phyloP scores from a whole-genome alignment of 2,888 invertebrate genomes.

The Agrotis exclamationis region DNA sequence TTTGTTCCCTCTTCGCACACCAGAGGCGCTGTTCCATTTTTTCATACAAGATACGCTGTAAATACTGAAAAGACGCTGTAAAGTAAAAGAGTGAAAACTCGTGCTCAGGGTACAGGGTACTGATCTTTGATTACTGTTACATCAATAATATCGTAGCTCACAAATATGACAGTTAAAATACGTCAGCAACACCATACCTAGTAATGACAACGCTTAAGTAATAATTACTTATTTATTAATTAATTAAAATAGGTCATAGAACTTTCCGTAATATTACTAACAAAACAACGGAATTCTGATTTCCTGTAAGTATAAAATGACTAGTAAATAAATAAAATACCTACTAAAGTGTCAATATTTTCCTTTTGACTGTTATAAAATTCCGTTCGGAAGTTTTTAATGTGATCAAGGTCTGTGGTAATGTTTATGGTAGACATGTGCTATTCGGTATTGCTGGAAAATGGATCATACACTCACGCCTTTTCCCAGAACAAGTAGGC shows the following conservation, averaged over 20 bases:
- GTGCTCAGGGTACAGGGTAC: no score
- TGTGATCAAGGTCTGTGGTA: constrained; percentile 7
- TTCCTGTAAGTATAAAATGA: constrained; percentile 38
- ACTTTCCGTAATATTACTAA: constrained; percentile 34
- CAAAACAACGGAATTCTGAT: constrained; percentile 13
- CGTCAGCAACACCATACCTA: no score
- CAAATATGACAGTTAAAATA: no score
- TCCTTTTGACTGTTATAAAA: constrained; percentile 36
- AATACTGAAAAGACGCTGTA: no score
- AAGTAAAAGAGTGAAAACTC: no score
- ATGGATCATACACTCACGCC: neutral
- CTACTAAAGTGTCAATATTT: constrained; percentile 15
- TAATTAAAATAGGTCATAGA: constrained; percentile 23
- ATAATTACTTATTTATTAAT: neutral
- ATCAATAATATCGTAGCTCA: no score
- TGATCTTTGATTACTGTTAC: no score
- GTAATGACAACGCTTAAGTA: neutral
- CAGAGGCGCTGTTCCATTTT: no score
- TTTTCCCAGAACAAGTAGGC: constrained; percentile 10
- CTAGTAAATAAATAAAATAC: constrained; percentile 24
- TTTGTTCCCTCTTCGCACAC: no score
- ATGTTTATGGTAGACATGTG: constrained; percentile 9
- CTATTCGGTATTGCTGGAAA: constrained; percentile 12
- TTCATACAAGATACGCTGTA: no score
- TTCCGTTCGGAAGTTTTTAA: constrained; percentile 50